Base-by-base conservation (phyloP, 2,113 vertebrate species). In the Donacobius atricapilla region DNA sequence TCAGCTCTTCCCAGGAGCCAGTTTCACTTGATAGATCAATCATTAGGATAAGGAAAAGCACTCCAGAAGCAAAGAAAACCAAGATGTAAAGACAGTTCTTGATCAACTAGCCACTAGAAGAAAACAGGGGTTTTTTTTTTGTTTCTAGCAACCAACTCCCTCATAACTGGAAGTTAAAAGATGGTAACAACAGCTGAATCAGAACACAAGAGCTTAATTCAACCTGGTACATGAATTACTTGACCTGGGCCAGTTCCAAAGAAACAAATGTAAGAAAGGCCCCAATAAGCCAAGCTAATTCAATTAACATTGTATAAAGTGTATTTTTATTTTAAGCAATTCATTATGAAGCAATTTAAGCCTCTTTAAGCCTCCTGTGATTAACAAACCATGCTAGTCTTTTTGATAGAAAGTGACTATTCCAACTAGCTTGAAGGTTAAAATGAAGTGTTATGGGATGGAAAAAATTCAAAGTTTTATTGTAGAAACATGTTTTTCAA, bases 261-360 rank as follows among this genome's bases (percentile, higher is more conserved):
- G 58, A 83, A 83, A 90, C 23, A 90, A 95, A 81, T 44, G 5
- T 60, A 89, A 89, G 48, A 90, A 93, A 92, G 72, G 44, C 30
- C 33, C 64, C 81, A 70, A 81, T 78, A 83, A 93, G 69, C 44
- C 83, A 54, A 70, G 27, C 11, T 73, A 92, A 81, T 63, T 84
- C 56, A 71, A 70, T 93, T 77, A 94, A 54, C 30, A 58, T 73
- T 71, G 35, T 39, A 78, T 17, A 51, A 81, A 84, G 15, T 86
- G 19, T 45, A 63, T 58, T 95, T 94, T 90, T 72, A 60, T 79
- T 93, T 86, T 83, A 73, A 56, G 13, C 85, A 93, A 88, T 90
- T 70, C 17, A 71, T 88, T 86, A 77, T 25, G n/a, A 66, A 83
- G 80, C 40, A 77, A 86, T 77, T 83, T 70, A 93, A 86, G 39